These are phyloP conservation scores for Platysteira castanea DNA, from an alignment of 2,113 vertebrate genomes.

Conservation along the genomic window DNA sequence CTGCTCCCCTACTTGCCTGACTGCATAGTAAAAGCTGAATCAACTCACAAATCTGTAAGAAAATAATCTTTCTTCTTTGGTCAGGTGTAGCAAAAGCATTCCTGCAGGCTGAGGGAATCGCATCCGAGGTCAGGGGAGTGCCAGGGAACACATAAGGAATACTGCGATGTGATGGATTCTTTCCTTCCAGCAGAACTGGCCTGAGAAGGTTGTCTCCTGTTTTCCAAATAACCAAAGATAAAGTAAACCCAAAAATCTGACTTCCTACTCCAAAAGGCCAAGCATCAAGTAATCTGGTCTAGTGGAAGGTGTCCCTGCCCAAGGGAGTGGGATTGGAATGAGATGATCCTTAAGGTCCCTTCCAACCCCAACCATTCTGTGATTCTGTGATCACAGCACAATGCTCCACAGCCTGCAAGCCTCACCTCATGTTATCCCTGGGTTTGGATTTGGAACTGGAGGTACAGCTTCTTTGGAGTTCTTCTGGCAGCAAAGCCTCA, in stretches of 20 bases:
- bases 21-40: background rate
- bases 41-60: background rate
- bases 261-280: background rate
- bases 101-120: background rate
- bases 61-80: background rate
- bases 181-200: background rate
- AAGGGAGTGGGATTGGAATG: background rate
- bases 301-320: background rate
- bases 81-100: background rate
- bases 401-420: background rate
- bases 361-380: background rate
- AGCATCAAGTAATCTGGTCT: background rate
- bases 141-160: background rate
- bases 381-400: background rate
- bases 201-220: background rate
- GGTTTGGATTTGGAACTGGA: background rate
- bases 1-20: background rate
- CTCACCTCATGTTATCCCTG: background rate
- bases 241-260: background rate
- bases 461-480: background rate
- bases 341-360: background rate
- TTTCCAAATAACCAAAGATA: background rate
- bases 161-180: rapidly evolving
- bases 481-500: background rate
- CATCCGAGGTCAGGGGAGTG: background rate